phyloP scores from a whole-genome alignment of 2,113 vertebrate genomes.

The Puntigrus tetrazona region DNA sequence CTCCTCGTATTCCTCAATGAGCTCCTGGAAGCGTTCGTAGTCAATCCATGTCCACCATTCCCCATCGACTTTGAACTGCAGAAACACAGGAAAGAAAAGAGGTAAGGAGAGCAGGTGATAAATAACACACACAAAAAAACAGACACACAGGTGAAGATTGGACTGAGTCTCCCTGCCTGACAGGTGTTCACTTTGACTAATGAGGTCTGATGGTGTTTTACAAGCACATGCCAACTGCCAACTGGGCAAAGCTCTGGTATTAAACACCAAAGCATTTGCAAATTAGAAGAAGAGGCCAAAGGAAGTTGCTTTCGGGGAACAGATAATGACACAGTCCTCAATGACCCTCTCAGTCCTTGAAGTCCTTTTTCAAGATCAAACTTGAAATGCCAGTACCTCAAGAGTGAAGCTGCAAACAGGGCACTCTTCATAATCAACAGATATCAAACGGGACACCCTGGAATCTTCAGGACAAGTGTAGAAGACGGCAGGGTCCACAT shows the following conservation, averaged over 20 bases:
- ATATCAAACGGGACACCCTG: neutral
- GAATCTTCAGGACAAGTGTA: neutral
- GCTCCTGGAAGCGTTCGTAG: slow-evolving; percentile 87
- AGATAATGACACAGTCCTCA: neutral
- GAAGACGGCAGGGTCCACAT: neutral
- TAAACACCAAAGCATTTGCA: too few relatives aligned
- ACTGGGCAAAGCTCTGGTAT: neutral
- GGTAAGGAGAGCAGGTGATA: neutral
- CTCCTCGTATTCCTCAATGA: slow-evolving; percentile 70
- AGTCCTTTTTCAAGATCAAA: neutral
- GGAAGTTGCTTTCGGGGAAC: neutral
- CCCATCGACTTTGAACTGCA: slow-evolving; percentile 84
- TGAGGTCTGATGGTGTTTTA: neutral
- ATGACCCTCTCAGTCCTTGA: neutral
- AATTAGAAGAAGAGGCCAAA: neutral
- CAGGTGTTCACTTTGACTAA: slow-evolving; percentile 28
- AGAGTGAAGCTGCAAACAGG: neutral
- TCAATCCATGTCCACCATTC: slow-evolving; percentile 95
- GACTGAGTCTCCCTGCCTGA: neutral
- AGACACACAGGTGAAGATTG: neutral
- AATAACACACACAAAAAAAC: neutral
- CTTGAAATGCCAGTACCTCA: neutral
- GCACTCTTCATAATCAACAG: neutral
- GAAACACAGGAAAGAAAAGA: slow-evolving; percentile 12
- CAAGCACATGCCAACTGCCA: neutral